Percentiles rank a stretch among this genome's conserved stretches.
These are phyloP conservation scores for Mechanitis messenoides DNA, from an alignment of 2,888 invertebrate species.

Conservation along the genomic window DNA sequence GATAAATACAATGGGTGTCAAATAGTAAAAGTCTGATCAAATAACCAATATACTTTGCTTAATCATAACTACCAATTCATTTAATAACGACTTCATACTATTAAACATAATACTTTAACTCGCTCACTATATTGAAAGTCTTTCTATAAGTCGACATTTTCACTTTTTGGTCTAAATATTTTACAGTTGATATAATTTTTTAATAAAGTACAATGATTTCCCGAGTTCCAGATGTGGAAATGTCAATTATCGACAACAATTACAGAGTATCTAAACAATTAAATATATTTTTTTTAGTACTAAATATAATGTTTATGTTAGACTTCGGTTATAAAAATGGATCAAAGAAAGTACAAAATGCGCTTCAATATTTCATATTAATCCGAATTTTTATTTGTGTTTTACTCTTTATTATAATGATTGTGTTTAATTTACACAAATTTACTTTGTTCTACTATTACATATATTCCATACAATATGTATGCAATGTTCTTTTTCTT, in stretches of 20 bases:
- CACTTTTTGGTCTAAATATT: background rate
- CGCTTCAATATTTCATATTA: conserved; percentile 6
- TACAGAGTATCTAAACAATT: conserved; percentile 6
- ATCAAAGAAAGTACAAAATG: conserved; percentile 3
- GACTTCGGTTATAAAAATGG: conserved; percentile 13
- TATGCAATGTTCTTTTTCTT: conserved; percentile 4
- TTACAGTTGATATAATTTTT: background rate
- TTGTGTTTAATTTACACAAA: background rate
- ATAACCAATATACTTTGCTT: no score
- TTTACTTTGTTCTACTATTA: background rate
- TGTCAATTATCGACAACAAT: background rate
- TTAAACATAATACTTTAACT: background rate
- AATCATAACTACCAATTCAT: no score
- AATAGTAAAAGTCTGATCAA: no score
- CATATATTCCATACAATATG: conserved; percentile 1
- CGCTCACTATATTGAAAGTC: no score
- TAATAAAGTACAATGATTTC: background rate
- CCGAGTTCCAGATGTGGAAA: background rate
- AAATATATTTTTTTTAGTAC: conserved; percentile 10
- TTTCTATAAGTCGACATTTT: no score
- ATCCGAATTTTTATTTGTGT: background rate
- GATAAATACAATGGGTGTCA: no score
- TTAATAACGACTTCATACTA: no score
- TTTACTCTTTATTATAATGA: background rate
- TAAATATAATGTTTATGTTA: conserved; percentile 12